A percentile compares a stretch with the other conserved stretches of the same genome.
phyloP scores from a whole-genome alignment of 2,888 invertebrate genomes.

The Dryocosmus kuriphilus region DNA sequence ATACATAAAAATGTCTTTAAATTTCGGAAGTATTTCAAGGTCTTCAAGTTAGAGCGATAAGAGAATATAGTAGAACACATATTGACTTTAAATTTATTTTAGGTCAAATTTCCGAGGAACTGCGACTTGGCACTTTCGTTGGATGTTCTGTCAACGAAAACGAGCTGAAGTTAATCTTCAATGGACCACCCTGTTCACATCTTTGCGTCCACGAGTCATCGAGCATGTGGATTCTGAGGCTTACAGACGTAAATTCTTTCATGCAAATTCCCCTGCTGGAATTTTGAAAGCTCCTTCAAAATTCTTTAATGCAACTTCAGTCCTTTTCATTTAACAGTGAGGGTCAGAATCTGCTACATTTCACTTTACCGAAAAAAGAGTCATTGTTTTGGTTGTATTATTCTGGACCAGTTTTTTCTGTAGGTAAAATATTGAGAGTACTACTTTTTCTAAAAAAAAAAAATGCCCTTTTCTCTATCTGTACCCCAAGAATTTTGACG shows the following conservation, averaged over 20 bases:
- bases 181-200: conserved; percentile 30
- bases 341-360: neutral
- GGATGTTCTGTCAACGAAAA: conserved; percentile 39
- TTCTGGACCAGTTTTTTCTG: no score
- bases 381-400: no score
- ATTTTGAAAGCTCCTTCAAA: neutral
- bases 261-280: neutral
- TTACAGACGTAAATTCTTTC: neutral
- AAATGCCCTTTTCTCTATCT: no score
- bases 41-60: neutral
- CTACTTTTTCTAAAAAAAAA: no score
- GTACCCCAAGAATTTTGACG: no score
- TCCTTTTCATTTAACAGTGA: neutral
- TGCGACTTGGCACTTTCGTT: conserved; percentile 29
- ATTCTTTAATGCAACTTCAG: neutral
- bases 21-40: neutral
- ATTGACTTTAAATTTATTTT: conserved; percentile 21
- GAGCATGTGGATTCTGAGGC: neutral
- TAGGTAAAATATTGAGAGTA: no score
- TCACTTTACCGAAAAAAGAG: no score
- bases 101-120: conserved; percentile 17
- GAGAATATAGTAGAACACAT: neutral
- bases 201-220: conserved; percentile 21
- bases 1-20: neutral
- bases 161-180: conserved; percentile 38